phyloP scores from a whole-genome alignment of 2,113 vertebrate genomes.

The Ictidomys tridecemlineatus region DNA sequence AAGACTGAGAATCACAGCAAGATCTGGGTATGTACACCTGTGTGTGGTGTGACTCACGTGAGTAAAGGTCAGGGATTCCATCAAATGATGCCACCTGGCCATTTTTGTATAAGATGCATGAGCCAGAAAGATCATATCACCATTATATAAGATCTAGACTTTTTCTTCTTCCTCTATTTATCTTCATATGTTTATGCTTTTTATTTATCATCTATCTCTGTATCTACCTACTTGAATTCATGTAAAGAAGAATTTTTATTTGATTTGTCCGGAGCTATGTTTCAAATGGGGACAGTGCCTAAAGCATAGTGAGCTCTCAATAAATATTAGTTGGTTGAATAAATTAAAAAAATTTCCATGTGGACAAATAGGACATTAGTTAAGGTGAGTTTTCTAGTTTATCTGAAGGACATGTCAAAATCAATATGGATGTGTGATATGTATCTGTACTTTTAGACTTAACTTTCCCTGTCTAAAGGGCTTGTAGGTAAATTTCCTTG shows the following conservation, averaged over 20 bases:
- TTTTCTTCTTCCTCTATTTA: background rate
- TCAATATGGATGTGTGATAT: background rate
- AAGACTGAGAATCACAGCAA: background rate
- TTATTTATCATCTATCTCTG: background rate
- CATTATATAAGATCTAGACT: background rate
- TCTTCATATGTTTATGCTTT: background rate
- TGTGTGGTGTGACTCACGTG: rapidly evolving
- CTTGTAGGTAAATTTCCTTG: background rate
- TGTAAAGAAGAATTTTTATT: background rate
- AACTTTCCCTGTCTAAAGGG: background rate
- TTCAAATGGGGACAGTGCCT: background rate
- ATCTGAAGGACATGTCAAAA: background rate
- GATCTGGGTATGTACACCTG: no score
- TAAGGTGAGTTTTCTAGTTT: background rate
- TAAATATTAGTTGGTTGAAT: background rate
- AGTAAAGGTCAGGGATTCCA: background rate
- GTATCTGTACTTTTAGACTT: background rate
- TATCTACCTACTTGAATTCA: background rate
- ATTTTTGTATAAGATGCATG: background rate
- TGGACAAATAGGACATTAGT: background rate
- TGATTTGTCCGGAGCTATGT: background rate
- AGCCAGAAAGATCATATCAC: no score
- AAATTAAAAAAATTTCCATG: background rate
- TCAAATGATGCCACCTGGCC: background rate
- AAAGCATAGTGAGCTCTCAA: background rate